Conservation (phyloP, 2,113 vertebrate genomes). For the Rynchops niger region DNA sequence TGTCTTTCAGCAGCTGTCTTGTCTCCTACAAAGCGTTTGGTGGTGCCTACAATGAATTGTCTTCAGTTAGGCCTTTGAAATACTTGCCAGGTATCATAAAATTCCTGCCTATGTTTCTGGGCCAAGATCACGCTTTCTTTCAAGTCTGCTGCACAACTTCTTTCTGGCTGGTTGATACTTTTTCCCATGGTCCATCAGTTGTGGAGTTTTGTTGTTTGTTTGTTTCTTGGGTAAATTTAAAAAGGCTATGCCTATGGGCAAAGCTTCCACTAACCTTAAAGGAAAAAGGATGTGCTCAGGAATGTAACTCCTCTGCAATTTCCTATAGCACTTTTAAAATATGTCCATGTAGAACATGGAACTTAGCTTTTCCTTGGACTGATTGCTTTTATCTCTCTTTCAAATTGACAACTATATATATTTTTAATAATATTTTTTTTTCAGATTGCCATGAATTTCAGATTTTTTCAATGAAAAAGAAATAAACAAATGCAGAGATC, state of each 20-base stretch:
- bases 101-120: background rate
- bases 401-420: background rate
- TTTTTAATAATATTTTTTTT: background rate
- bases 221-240: background rate
- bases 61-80: background rate
- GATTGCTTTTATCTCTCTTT: background rate
- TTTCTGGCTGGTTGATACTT: background rate
- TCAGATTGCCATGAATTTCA: background rate
- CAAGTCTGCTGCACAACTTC: background rate
- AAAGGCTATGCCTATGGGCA: background rate
- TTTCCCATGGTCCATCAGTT: background rate
- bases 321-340: background rate
- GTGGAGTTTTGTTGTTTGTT: background rate
- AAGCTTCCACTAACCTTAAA: background rate
- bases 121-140: background rate
- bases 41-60: background rate
- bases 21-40: background rate
- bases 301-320: background rate
- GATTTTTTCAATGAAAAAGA: background rate
- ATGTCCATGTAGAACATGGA: background rate
- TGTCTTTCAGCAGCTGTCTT: background rate
- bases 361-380: background rate
- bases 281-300: background rate
- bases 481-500: background rate
- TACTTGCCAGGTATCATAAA: background rate